A percentile compares a stretch with the other conserved stretches of the same genome.
phyloP scores from a whole-genome alignment of 37 sponge, comb jelly and placozoan genomes.

The Eunapius fragilis region DNA sequence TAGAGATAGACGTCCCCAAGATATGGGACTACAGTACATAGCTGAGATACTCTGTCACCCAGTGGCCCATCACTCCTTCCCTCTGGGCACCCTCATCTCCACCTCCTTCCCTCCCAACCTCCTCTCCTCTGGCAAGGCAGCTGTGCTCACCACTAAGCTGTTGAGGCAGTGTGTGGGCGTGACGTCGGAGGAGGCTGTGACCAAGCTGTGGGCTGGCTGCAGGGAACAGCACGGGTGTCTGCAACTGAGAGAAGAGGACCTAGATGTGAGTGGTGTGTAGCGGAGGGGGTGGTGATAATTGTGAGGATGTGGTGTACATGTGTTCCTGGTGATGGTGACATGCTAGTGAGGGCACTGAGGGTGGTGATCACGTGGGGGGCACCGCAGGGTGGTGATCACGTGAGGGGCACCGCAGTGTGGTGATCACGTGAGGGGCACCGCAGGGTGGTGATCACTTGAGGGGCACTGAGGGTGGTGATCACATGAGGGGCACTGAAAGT shows the following conservation, averaged over 20 bases:
- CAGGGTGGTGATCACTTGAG: too few relatives aligned
- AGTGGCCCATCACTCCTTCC: conserved; percentile 3
- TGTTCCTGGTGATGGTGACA: too few relatives aligned
- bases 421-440: too few relatives aligned
- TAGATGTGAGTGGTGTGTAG: background rate
- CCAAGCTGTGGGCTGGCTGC: background rate
- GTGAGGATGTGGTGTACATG: too few relatives aligned
- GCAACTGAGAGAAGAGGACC: background rate
- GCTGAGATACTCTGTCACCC: conserved; percentile 37
- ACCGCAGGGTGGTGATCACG: too few relatives aligned
- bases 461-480: too few relatives aligned
- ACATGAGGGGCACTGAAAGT: too few relatives aligned
- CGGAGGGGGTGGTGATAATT: too few relatives aligned
- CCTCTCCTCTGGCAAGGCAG: background rate
- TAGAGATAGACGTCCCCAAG: conserved; percentile 70
- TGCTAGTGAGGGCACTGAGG: too few relatives aligned
- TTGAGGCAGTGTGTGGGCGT: background rate
- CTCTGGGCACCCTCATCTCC: background rate
- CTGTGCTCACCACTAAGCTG: background rate
- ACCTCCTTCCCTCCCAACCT: background rate
- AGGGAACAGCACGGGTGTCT: background rate
- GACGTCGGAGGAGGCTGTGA: background rate
- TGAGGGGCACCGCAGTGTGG: too few relatives aligned
- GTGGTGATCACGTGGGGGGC: too few relatives aligned
- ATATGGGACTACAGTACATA: conserved; percentile 79